A percentile compares a stretch with the other conserved stretches of the same genome.
These are phyloP conservation scores for Xestoiulus laeticollis DNA, from an alignment of 2,888 invertebrate species.

Conservation along the genomic window DNA sequence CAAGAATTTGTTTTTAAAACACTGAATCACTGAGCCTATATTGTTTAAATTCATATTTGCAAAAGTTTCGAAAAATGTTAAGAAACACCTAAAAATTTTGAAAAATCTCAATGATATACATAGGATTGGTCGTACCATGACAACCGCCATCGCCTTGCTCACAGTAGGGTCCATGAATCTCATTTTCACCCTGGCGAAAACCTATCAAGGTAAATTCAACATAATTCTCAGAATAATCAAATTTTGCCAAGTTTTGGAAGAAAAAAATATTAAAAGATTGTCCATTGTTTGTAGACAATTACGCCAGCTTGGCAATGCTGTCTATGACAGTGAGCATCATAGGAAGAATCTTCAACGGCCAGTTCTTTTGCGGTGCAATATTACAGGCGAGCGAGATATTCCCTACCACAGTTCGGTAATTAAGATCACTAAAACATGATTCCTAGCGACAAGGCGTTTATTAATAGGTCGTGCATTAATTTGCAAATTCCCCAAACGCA, in stretches of 20 bases:
- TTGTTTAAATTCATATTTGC: too few species aligned
- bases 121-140: constrained; percentile 44
- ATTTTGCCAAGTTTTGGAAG: not conserved
- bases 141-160: not conserved
- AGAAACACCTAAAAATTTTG: too few species aligned
- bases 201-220: constrained; percentile 15
- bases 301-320: not conserved
- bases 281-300: not conserved
- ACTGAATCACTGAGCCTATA: too few species aligned
- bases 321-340: constrained; percentile 21
- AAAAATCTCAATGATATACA: not conserved
- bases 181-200: constrained; percentile 16
- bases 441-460: not conserved
- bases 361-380: constrained; percentile 23
- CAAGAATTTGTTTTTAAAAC: too few species aligned
- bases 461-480: constrained; percentile 14
- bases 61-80: too few species aligned
- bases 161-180: constrained; percentile 33
- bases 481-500: not conserved
- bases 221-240: not conserved
- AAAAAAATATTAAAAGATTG: not conserved
- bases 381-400: constrained; percentile 34
- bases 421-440: not conserved
- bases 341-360: constrained; percentile 46
- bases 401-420: constrained; percentile 51